Conservation (phyloP, 1,140 invertebrate genomes). For the Hycleus phaleratus region DNA sequence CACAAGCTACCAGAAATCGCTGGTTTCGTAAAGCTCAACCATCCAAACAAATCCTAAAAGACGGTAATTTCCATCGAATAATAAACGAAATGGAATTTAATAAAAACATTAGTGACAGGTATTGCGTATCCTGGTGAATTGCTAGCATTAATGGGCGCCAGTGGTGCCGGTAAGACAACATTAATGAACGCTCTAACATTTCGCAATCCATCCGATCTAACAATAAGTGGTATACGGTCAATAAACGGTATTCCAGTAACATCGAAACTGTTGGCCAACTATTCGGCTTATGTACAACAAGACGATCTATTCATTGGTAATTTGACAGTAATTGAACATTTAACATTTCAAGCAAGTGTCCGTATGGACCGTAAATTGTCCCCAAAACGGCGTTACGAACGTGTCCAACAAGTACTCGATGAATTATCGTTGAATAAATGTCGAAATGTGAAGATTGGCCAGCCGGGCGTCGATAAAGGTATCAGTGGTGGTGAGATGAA, state of each 20-base stretch:
- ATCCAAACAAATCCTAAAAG: conserved; percentile 52
- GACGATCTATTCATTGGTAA: conserved; percentile 90
- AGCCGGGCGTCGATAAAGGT: conserved; percentile 77
- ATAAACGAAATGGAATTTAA: background rate
- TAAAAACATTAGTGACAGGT: conserved; percentile 61
- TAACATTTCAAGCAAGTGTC: conserved; percentile 69
- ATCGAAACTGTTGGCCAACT: conserved; percentile 58
- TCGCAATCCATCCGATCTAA: conserved; percentile 58
- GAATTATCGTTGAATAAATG: conserved; percentile 84
- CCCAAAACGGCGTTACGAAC: conserved; percentile 63
- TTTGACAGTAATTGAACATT: conserved; percentile 84
- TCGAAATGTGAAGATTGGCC: conserved; percentile 80
- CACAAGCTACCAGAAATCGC: conserved; percentile 16
- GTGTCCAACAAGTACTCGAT: conserved; percentile 84
- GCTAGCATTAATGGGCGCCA: conserved; percentile 87
- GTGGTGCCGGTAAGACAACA: conserved; percentile 94
- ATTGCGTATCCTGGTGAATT: conserved; percentile 83
- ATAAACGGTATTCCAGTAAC: conserved; percentile 65
- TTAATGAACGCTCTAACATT: conserved; percentile 86
- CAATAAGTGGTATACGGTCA: conserved; percentile 60
- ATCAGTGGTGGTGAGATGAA: conserved; percentile 95
- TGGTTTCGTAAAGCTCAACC: background rate
- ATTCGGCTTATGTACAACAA: conserved; percentile 93
- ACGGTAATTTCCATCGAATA: conserved; percentile 44
- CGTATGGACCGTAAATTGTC: conserved; percentile 82